Evolutionary conservation across 2,113 vertebrate genomes (phyloP).

Genomic region (Phrynosoma blainvillii): DNA sequence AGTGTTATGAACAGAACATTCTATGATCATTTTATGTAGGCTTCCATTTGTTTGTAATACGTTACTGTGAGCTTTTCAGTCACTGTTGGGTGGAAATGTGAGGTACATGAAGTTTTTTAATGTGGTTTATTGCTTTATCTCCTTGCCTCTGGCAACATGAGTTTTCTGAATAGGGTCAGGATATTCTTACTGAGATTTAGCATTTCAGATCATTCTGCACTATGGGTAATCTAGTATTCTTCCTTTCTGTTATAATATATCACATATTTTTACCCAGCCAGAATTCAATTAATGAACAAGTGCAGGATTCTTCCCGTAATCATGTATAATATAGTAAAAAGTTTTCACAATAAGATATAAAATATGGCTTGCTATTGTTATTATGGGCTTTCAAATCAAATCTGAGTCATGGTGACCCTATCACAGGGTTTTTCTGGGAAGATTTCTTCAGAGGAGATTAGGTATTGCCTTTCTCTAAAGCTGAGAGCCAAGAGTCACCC

Average conservation of each 20-base stretch:
- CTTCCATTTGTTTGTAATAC: not conserved
- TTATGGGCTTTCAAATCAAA: no score
- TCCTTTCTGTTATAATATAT: not conserved
- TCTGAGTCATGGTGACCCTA: no score
- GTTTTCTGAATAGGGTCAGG: not conserved
- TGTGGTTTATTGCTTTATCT: not conserved
- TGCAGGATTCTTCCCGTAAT: not conserved
- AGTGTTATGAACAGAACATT: not conserved
- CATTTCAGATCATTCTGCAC: not conserved
- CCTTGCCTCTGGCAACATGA: not conserved
- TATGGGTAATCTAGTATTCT: not conserved
- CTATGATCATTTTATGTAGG: not conserved
- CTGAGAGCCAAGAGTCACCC: no score
- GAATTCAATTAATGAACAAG: not conserved
- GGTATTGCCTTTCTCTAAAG: no score
- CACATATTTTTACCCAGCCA: no score
- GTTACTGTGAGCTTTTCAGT: not conserved
- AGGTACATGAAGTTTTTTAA: not conserved
- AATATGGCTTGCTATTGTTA: not conserved
- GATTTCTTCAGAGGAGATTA: no score
- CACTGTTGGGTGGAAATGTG: not conserved
- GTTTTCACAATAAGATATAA: not conserved
- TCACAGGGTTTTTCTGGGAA: no score
- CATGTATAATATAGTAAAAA: not conserved
- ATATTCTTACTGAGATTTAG: not conserved